These are phyloP conservation scores for Phalacrocorax brasilianus DNA, from an alignment of 2,113 vertebrate genomes.

Conservation along the genomic window DNA sequence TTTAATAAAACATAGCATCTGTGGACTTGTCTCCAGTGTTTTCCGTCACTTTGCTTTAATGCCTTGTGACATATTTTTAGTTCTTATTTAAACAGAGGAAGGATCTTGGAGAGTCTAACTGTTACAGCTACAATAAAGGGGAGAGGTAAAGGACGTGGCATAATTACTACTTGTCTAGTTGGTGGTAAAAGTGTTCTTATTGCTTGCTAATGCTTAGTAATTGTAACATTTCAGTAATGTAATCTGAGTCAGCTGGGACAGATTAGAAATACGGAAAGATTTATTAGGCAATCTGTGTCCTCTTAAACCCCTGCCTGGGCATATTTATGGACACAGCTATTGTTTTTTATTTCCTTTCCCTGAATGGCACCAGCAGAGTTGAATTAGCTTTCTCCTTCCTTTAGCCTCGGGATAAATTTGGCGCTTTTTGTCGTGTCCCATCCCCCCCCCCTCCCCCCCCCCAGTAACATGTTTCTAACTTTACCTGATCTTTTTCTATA, in stretches of 20 bases:
- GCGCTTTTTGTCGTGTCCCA: no score
- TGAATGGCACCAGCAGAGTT: neutral
- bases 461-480: neutral
- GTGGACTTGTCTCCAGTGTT: neutral
- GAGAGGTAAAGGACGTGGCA: neutral
- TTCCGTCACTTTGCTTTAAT: constrained; percentile 30
- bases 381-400: constrained; percentile 1
- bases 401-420: constrained; percentile 1
- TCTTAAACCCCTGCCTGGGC: neutral
- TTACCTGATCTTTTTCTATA: neutral
- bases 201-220: constrained; percentile 27
- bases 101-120: neutral
- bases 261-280: constrained; percentile 17
- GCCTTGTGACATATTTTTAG: constrained; percentile 9
- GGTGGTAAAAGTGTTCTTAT: constrained; percentile 32
- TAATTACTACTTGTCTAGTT: constrained; percentile 28
- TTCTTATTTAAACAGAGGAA: constrained; percentile 1
- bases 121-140: neutral
- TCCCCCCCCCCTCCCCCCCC: no score
- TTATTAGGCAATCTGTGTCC: constrained; percentile 21
- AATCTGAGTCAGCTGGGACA: constrained; percentile 12
- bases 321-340: constrained; percentile 20
- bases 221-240: constrained; percentile 38
- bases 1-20: neutral
- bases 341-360: constrained; percentile 46